A percentile compares a stretch with the other conserved stretches of the same genome.
Conservation (phyloP, 2,113 vertebrate species). For the Emydura subglobosa region DNA sequence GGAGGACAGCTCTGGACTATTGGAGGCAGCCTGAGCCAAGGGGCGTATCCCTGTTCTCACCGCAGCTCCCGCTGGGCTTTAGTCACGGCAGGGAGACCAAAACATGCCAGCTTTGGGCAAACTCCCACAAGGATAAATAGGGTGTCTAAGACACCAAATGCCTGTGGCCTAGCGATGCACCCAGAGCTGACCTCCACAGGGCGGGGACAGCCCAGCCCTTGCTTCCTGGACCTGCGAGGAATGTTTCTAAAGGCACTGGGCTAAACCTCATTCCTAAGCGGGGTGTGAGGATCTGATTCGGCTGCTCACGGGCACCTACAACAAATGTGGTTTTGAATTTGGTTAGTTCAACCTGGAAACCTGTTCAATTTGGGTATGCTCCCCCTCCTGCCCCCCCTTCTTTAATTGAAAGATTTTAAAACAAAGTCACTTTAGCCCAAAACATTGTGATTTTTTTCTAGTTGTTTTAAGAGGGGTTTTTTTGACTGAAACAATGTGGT, state of each 20-base stretch:
- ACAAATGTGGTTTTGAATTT: neutral
- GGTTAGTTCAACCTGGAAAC: no score
- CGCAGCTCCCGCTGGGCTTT: no score
- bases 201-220: no score
- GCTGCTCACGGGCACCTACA: neutral
- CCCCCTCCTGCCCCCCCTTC: neutral
- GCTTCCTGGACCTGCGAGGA: no score
- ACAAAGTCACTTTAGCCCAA: neutral
- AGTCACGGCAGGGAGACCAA: neutral
- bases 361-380: no score
- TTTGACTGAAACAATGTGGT: neutral
- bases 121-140: neutral
- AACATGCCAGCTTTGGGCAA: neutral
- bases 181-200: no score
- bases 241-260: neutral
- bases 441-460: neutral
- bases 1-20: neutral
- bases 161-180: neutral
- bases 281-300: neutral
- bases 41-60: neutral
- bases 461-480: no score
- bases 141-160: neutral
- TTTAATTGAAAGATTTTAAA: neutral
- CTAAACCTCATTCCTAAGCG: neutral
- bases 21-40: neutral